phyloP scores from a whole-genome alignment of 2,888 invertebrate species.

The Phengaris alcon region DNA sequence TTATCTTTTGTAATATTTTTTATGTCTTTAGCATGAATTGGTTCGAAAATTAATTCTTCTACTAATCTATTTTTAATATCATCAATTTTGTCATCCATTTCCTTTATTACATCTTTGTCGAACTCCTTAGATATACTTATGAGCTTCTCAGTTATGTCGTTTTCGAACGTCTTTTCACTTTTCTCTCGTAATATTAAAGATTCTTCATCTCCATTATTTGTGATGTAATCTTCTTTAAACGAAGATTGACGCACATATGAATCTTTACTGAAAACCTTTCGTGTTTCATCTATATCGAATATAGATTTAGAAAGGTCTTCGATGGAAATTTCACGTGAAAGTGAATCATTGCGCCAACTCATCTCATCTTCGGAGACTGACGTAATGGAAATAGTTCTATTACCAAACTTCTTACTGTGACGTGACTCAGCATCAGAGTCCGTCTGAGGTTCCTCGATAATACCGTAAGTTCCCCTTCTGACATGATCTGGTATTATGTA shows the following conservation, averaged over 20 bases:
- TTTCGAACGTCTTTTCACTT: slow-evolving; percentile 68
- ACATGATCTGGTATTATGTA: slow-evolving; percentile 68
- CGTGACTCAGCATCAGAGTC: slow-evolving; percentile 72
- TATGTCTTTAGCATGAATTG: slow-evolving; percentile 48
- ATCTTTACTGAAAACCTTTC: slow-evolving; percentile 75
- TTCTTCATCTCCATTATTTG: slow-evolving; percentile 67
- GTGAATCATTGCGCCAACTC: slow-evolving; percentile 75
- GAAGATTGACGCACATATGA: slow-evolving; percentile 68
- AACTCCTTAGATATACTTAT: slow-evolving; percentile 72
- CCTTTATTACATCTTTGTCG: slow-evolving; percentile 48
- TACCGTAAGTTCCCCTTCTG: slow-evolving; percentile 68
- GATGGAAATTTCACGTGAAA: slow-evolving; percentile 79
- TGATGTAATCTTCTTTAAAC: slow-evolving; percentile 71
- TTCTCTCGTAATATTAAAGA: slow-evolving; percentile 63
- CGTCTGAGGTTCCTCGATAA: slow-evolving; percentile 74
- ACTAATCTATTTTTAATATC: slow-evolving; percentile 67
- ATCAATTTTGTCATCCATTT: slow-evolving; percentile 53
- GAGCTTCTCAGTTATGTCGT: slow-evolving; percentile 71
- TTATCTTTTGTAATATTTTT: slow-evolving; percentile 67
- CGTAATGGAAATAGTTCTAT: slow-evolving; percentile 82
- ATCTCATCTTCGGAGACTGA: slow-evolving; percentile 83
- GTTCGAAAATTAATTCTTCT: slow-evolving; percentile 67
- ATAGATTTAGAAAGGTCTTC: slow-evolving; percentile 78
- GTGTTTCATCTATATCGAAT: slow-evolving; percentile 72
- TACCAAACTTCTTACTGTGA: slow-evolving; percentile 54